A percentile compares a stretch with the other conserved stretches of the same genome.
Conservation (phyloP, 2,797 vertebrate genomes). For the Sorex maritimensis region DNA sequence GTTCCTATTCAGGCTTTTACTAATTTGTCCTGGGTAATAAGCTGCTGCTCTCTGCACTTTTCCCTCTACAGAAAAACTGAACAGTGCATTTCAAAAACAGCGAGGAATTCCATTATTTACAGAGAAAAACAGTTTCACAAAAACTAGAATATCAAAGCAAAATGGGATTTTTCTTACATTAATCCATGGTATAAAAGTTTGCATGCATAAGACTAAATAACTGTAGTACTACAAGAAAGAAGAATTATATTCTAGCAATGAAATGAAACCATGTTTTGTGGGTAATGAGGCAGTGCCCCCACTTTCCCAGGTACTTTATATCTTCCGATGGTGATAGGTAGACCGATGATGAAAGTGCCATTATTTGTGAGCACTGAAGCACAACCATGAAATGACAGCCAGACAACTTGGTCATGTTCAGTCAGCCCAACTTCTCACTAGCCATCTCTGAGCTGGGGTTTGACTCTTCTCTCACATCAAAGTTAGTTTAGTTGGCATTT, state of each 20-base stretch:
- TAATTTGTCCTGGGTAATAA: background rate
- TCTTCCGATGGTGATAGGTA: constrained; percentile 11
- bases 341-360: constrained; percentile 35
- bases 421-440: background rate
- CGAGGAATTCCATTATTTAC: constrained; percentile 32
- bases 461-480: background rate
- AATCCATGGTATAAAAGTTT: constrained; percentile 64
- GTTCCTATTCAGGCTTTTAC: background rate
- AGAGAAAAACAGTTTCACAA: constrained; percentile 48
- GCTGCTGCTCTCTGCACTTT: accelerated
- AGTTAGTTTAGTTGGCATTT: constrained; percentile 24
- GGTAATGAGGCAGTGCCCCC: constrained; percentile 21
- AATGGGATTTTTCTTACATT: constrained; percentile 55
- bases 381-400: background rate
- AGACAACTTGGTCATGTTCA: background rate
- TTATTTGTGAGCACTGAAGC: constrained; percentile 68
- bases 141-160: constrained; percentile 69
- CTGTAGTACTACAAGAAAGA: constrained; percentile 37
- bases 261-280: constrained; percentile 62
- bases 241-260: background rate
- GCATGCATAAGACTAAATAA: constrained; percentile 40
- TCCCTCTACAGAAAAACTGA: background rate
- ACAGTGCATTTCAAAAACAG: background rate
- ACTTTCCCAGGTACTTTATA: constrained; percentile 55
- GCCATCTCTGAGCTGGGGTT: background rate